These are phyloP conservation scores for Zootermopsis nevadensis DNA, from an alignment of 2,888 invertebrate genomes.

Conservation along the genomic window DNA sequence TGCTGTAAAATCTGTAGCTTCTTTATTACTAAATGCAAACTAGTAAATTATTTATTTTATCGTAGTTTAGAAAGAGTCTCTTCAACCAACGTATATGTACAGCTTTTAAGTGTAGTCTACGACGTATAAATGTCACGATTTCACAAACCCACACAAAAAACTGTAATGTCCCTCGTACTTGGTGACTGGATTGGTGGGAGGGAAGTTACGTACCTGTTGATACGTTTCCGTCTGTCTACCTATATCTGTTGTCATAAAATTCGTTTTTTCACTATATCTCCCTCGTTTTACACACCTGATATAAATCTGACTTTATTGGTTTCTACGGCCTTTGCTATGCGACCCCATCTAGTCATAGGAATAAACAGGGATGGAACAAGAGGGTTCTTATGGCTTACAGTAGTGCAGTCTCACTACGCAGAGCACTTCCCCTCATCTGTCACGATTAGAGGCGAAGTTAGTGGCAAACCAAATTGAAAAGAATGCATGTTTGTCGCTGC, in stretches of 20 bases:
- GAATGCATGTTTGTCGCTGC: not conserved
- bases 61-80: not conserved
- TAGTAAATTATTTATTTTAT: not conserved
- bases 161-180: not conserved
- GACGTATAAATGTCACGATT: not conserved
- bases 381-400: not conserved
- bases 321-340: not conserved
- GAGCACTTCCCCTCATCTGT: not conserved
- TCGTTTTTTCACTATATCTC: not conserved
- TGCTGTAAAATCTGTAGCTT: too few relatives aligned
- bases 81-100: not conserved
- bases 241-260: not conserved
- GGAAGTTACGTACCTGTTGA: not conserved
- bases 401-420: not conserved
- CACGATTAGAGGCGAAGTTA: constrained; percentile 7
- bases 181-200: not conserved
- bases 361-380: not conserved
- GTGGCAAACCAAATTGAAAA: not conserved
- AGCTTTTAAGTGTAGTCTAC: not conserved
- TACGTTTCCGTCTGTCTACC: not conserved
- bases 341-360: too few relatives aligned
- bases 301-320: not conserved
- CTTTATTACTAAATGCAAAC: not conserved
- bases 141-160: not conserved
- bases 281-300: not conserved